phyloP scores from a whole-genome alignment of 2,888 invertebrate species.

The Tenthredo amoena region DNA sequence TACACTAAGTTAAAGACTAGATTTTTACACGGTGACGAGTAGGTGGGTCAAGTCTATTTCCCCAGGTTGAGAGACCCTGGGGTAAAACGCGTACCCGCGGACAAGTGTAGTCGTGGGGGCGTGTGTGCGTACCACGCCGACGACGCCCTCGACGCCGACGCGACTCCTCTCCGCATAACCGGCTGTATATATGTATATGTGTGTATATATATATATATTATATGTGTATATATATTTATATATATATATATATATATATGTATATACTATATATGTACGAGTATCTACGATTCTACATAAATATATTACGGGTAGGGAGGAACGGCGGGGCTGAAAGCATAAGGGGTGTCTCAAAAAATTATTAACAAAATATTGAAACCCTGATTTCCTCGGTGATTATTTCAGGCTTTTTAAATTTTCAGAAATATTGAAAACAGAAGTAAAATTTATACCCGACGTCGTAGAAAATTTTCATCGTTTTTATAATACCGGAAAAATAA shows the following conservation, averaged over 20 bases:
- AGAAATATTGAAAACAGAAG: not conserved
- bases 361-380: not conserved
- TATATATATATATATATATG: conserved; percentile 62
- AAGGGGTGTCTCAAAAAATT: conserved; percentile 67
- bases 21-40: not conserved
- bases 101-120: conserved; percentile 69
- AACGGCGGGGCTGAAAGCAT: conserved; percentile 59
- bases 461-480: not conserved
- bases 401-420: not conserved
- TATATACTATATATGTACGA: conserved; percentile 66
- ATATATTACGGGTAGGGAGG: conserved; percentile 66
- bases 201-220: conserved; percentile 64
- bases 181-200: conserved; percentile 34
- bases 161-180: conserved; percentile 54
- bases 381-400: not conserved
- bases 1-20: not conserved
- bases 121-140: conserved; percentile 54
- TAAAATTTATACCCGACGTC: not conserved
- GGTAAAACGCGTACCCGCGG: conserved; percentile 65
- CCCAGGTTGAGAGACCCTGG: conserved; percentile 69
- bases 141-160: conserved; percentile 55
- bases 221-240: conserved; percentile 64
- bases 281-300: conserved; percentile 67
- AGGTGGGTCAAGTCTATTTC: not conserved
- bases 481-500: not conserved